Evolutionary conservation across 2,888 invertebrate species (phyloP), one percentile per base, ranked within the genome.

Genomic region (Scaptodrosophila latifasciaeformis): DNA sequence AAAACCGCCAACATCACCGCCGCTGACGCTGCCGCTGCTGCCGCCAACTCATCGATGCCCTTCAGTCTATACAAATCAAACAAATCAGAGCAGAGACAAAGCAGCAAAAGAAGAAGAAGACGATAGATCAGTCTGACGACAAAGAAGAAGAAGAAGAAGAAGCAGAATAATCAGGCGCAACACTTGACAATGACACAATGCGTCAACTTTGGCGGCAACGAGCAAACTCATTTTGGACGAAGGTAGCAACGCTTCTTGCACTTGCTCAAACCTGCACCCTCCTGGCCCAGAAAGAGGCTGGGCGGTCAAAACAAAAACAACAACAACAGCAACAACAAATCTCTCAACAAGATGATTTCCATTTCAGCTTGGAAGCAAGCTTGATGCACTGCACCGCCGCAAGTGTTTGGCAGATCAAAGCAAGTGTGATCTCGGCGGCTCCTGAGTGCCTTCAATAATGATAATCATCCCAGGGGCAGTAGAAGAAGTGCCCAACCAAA

Each of bases 371-470:
- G n/a, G n/a, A n/a, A n/a, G n/a, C 13, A 18, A 2, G 18, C 45
- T 17, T 37, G 18, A 45, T 59, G 50, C 29, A 17, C 27, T 27
- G 27, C 34, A 13, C 13, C 13, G 34, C 15, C 34, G 34, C 34
- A 34, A 34, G 34, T 34, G 34, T 34, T n/a, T 34, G 15, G 34
- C 34, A 75, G 75, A 75, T 75, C 76, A 76, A 76, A 76, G 76
- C 79, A 76, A 76, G 72, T n/a, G n/a, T n/a, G n/a, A n/a, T n/a
- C n/a, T n/a, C n/a, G n/a, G n/a, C n/a, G n/a, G n/a, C n/a, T n/a
- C n/a, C n/a, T n/a, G n/a, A 72, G 76, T 76, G 67, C 76, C 79
- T n/a, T 79, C 76, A 76, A 76, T 79, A 79, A 71, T 59, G 70
- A 72, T 77, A 74, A 72, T 72, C 72, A 76, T 72, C 60, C 56